phyloP scores from a whole-genome alignment of 1,140 invertebrate species.

The Agrypnia vestita region DNA sequence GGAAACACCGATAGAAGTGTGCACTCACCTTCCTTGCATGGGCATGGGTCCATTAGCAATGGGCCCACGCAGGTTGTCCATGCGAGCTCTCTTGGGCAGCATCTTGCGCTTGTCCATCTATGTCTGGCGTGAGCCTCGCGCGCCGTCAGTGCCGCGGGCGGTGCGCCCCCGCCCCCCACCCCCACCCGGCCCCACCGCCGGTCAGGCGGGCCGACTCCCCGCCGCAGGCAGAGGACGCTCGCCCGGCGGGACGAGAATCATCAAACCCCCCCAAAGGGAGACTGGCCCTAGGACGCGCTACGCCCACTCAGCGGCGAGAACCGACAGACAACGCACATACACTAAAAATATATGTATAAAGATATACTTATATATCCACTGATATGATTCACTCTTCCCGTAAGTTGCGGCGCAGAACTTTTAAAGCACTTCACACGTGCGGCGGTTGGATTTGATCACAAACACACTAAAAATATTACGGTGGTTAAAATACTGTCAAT shows the following conservation, averaged over 20 bases:
- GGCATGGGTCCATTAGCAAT: slow-evolving; percentile 85
- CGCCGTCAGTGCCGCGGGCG: slow-evolving; percentile 38
- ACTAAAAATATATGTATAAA: too few relatives aligned
- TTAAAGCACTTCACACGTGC: too few relatives aligned
- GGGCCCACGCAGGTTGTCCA: slow-evolving; percentile 77
- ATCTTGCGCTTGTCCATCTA: slow-evolving; percentile 77
- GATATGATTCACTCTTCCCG: too few relatives aligned
- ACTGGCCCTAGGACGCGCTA: background rate
- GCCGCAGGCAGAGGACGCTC: slow-evolving; percentile 25
- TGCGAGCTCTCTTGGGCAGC: slow-evolving; percentile 78
- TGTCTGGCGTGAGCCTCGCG: slow-evolving; percentile 49
- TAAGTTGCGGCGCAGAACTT: too few relatives aligned
- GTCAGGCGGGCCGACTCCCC: slow-evolving; percentile 31
- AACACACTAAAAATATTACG: too few relatives aligned
- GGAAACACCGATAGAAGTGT: too few relatives aligned
- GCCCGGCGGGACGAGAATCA: slow-evolving; percentile 33
- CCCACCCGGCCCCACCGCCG: slow-evolving; percentile 22
- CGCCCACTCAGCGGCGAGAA: background rate
- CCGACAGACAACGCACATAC: too few relatives aligned
- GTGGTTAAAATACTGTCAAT: background rate
- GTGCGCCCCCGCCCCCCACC: background rate
- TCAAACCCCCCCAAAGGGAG: slow-evolving; percentile 8
- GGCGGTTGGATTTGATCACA: too few relatives aligned
- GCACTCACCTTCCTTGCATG: slow-evolving; percentile 78
- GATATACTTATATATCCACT: too few relatives aligned